Conservation (phyloP, 2,113 vertebrate species). For the Sakesphorus luctuosus region DNA sequence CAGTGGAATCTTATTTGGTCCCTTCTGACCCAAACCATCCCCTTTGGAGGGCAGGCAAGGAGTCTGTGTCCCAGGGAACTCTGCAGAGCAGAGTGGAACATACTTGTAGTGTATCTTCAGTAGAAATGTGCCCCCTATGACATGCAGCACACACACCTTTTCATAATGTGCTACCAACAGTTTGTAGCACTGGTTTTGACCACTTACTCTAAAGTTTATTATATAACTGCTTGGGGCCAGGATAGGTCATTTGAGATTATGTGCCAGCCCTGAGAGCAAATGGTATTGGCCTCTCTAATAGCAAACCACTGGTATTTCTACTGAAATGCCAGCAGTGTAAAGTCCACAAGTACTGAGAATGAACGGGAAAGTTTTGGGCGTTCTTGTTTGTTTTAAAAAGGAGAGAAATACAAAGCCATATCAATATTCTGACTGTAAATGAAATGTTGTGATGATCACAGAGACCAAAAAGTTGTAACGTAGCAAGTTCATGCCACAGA, state of each 20-base stretch:
- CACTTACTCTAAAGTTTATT: background rate
- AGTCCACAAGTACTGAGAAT: background rate
- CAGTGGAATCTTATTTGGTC: background rate
- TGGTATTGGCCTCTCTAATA: background rate
- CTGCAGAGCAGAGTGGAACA: background rate
- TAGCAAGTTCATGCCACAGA: background rate
- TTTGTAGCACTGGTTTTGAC: background rate
- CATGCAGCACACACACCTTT: background rate
- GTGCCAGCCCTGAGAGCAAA: background rate
- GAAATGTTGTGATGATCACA: background rate
- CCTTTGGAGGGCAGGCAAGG: background rate
- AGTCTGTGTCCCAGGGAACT: accelerated
- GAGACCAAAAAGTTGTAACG: background rate
- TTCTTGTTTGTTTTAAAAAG: background rate
- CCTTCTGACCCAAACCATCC: background rate
- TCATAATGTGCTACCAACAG: background rate
- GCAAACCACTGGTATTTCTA: background rate
- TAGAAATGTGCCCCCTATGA: background rate
- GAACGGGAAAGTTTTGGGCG: background rate
- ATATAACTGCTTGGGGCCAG: background rate
- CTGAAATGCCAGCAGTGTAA: background rate
- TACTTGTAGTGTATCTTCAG: background rate
- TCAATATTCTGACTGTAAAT: background rate
- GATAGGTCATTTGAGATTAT: background rate
- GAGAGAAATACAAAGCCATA: background rate